Evolutionary conservation across 2,113 vertebrate genomes (phyloP), one percentile per base, ranked within the genome.

Genomic region (Vicugna pacos): DNA sequence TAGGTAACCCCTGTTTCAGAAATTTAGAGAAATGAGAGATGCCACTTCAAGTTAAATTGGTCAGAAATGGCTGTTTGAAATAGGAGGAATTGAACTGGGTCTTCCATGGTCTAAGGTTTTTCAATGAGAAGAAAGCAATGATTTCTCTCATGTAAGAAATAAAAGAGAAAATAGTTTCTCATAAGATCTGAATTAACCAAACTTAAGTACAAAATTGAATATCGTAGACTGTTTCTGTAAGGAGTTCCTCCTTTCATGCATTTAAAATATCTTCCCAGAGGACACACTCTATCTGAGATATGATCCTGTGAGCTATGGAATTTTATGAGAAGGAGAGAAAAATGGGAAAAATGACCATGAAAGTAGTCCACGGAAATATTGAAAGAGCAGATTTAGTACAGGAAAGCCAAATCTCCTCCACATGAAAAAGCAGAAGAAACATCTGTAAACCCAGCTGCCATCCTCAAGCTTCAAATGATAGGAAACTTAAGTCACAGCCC

Each of bases 221-320:
- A 88, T 14, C 62, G 17, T 32, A 73, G 12, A 72, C 13, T 64
- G 17, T 5, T 35, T 22, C 14, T 76, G 4, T 42, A 42, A 42
- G 32, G 52, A 94, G 84, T 73, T 93, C 86, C 83, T 91, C 88
- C 30, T 70, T 86, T 58, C 14, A 42, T 77, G 22, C 9, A 64
- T n/a, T 81, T 77, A 87, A 69, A 91, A 17, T 83, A 72, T 65
- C 7, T 93, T 87, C 22, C 32, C 24, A 86, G 48, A 93, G 30
- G 35, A 73, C 65, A 92, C 65, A 38, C 3, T 65, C 15, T 65
- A 14, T 83, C 28, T 91, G 30, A 83, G 6, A 76, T 60, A 91
- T 26, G 24, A 89, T 30, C 38, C 5, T 42, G 80, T 0, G 2
- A 89, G 20, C 19, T 89, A 62, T 52, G 62, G 17, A 54, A 81